phyloP scores from a whole-genome alignment of 2,888 invertebrate species.

The Ophonus ardosiacus region DNA sequence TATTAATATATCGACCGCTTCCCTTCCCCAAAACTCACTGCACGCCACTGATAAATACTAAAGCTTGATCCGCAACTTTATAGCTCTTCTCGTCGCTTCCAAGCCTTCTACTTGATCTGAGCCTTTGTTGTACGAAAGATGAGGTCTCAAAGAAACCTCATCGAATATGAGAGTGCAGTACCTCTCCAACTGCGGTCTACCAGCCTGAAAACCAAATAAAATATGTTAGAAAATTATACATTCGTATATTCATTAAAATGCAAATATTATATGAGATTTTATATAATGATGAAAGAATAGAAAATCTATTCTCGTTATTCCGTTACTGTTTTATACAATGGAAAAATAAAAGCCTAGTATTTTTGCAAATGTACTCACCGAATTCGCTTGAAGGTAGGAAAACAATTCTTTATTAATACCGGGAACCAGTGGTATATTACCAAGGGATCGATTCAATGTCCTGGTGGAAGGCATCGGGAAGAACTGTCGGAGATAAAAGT shows the following conservation, averaged over 20 bases:
- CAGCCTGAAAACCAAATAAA: no score
- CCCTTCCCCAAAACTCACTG: no score
- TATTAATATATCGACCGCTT: no score
- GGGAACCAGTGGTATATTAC: neutral
- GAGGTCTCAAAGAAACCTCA: constrained; percentile 13
- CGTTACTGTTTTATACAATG: no score
- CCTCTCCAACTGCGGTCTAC: neutral
- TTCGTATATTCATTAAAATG: no score
- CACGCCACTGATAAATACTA: no score
- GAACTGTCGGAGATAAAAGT: neutral
- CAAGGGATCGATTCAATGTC: neutral
- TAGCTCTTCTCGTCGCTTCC: neutral
- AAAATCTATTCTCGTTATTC: no score
- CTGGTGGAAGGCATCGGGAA: neutral
- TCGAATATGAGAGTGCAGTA: constrained; percentile 10
- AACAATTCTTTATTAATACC: constrained; percentile 18
- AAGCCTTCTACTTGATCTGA: neutral
- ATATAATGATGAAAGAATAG: no score
- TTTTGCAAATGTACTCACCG: neutral
- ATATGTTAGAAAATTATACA: no score
- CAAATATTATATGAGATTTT: no score
- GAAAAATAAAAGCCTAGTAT: no score
- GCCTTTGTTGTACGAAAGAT: neutral
- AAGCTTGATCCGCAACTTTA: constrained; percentile 39
- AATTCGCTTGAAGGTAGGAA: neutral